Conservation (phyloP, 2,797 vertebrate genomes). For the Sarcoramphus papa region DNA sequence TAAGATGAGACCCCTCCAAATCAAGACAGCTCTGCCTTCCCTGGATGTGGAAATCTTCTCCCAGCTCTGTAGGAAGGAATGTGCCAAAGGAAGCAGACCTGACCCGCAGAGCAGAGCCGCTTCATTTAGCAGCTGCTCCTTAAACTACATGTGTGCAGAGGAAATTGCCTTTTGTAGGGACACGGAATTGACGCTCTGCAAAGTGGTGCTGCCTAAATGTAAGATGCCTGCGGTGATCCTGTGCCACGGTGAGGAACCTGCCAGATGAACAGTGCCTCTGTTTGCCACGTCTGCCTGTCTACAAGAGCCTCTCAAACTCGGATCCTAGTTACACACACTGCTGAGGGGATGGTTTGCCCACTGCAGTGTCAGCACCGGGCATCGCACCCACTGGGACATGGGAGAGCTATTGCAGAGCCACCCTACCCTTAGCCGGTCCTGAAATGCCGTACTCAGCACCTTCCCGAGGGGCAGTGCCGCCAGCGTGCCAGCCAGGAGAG, state of each 20-base stretch:
- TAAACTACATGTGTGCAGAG: not conserved
- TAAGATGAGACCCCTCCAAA: not conserved
- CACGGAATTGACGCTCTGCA: not conserved
- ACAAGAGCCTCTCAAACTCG: not conserved
- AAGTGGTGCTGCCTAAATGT: not conserved
- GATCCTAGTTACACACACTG: too few species aligned
- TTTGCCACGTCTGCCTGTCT: not conserved
- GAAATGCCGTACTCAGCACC: rapidly evolving
- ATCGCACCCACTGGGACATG: not conserved
- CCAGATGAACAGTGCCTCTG: not conserved
- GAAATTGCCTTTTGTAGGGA: not conserved
- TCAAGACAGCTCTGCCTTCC: not conserved
- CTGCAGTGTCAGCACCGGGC: rapidly evolving
- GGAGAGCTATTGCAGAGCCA: not conserved
- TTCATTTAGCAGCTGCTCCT: not conserved
- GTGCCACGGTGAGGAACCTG: not conserved
- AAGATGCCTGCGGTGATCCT: not conserved
- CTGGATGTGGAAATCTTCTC: not conserved
- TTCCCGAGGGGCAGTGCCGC: not conserved
- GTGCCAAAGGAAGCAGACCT: not conserved
- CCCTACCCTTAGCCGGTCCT: not conserved
- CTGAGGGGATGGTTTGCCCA: not conserved
- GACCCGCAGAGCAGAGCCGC: not conserved
- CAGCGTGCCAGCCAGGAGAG: not conserved
- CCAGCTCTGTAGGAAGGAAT: not conserved